Percentiles rank a stretch among this genome's conserved stretches.
These are phyloP conservation scores for Aphelenchoides bicaudatus DNA, from an alignment of 2,888 invertebrate genomes.

Conservation along the genomic window DNA sequence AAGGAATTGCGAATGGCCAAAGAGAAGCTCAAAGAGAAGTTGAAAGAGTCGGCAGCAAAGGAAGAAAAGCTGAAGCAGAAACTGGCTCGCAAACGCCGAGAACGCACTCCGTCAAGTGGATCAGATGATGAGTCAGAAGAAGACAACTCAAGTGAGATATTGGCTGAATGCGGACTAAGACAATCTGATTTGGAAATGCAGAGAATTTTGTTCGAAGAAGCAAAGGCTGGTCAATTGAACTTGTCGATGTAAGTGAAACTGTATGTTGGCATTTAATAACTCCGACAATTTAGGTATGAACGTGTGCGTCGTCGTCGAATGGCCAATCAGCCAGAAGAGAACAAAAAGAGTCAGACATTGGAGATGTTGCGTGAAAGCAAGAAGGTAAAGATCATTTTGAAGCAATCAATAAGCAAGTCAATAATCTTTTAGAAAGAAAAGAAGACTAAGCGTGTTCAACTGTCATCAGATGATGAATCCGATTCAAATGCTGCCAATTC, in stretches of 20 bases:
- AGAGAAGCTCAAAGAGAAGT: conserved; percentile 17
- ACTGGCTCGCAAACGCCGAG: background rate
- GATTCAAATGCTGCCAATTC: conserved; percentile 2
- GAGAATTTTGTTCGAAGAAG: conserved; percentile 26
- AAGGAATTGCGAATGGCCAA: background rate
- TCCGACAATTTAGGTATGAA: no score
- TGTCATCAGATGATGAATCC: conserved; percentile 20
- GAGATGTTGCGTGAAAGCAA: conserved; percentile 31
- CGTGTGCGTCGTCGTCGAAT: conserved; percentile 44
- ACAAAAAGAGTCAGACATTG: conserved; percentile 30
- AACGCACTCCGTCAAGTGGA: conserved; percentile 17
- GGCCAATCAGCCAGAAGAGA: conserved; percentile 25
- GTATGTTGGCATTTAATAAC: no score
- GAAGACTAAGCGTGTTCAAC: conserved; percentile 22
- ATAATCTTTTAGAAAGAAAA: conserved; percentile 23
- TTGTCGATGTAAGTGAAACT: no score
- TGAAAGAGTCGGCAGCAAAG: background rate
- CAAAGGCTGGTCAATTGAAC: conserved; percentile 27
- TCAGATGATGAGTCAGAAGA: conserved; percentile 20
- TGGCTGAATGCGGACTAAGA: conserved; percentile 12
- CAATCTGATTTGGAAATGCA: conserved; percentile 33
- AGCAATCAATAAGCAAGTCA: background rate
- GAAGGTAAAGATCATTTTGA: conserved; percentile 25
- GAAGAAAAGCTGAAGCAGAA: conserved; percentile 15
- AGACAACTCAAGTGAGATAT: conserved; percentile 20